Base-by-base conservation (phyloP, 2,797 vertebrate genomes). In the Artibeus jamaicensis region DNA sequence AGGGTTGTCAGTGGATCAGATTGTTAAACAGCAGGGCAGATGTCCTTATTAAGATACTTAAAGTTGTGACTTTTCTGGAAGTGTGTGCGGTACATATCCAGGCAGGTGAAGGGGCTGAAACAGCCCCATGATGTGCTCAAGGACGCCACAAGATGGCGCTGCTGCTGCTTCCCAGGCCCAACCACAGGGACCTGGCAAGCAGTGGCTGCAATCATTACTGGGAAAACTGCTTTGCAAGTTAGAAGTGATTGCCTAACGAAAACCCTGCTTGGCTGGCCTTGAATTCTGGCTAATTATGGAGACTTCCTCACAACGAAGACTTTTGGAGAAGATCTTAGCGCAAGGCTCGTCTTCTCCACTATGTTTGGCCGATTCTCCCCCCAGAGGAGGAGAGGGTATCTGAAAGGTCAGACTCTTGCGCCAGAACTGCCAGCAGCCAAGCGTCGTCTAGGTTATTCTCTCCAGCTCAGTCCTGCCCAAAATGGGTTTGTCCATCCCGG, bases 91-190 rank as follows among this genome's bases (percentile, higher is more conserved):
- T 29, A 7, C n/a, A 44, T 9, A 24, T 11, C 65, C 14, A 4
- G 37, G 16, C 22, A 1, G 24, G 59, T 8, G 32, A 89, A 65
- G 34, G 70, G 24, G n/a, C 12, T 7, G 78, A n/a, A 42, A 42
- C 24, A 71, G 48, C 71, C 12, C 42, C 11, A 21, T 76, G 70
- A 48, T 68, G 74, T 97, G 96, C 83, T 91, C 70, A 8, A 76
- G 95, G 93, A 21, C 15, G n/a, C 86, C 97, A 97, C 96, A 68
- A 96, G 97, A 92, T 97, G 97, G 97, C 79, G 91, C 62, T 95
- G 95, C 68, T 50, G 95, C 86, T 73, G 74, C 97, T 91, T 84
- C 81, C 59, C 76, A 73, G 57, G 76, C 65, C 78, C n/a, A 74
- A 29, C 24, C n/a, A 2, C 0, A 1, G 62, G 26, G 83, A 15